Evolutionary conservation across 2,888 invertebrate species (phyloP).

Genomic region (Lomographa bimaculata): DNA sequence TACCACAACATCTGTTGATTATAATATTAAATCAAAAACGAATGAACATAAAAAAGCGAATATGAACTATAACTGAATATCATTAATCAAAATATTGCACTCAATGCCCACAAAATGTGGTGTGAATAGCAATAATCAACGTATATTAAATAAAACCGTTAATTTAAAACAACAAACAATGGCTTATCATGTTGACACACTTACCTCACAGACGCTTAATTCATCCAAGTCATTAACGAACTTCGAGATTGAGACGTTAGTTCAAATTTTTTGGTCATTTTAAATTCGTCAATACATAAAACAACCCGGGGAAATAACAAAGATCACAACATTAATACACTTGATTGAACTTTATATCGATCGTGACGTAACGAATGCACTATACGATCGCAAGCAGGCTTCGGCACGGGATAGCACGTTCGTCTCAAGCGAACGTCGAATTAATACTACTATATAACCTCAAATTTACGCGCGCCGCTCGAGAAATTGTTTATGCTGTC

Average conservation of each 20-base stretch:
- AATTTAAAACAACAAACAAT: conserved; percentile 25
- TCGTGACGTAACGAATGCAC: conserved; percentile 58
- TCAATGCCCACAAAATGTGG: no score
- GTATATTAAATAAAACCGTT: conserved; percentile 28
- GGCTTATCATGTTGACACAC: conserved; percentile 33
- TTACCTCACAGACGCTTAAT: conserved; percentile 45
- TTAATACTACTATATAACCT: conserved; percentile 79
- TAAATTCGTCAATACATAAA: conserved; percentile 16
- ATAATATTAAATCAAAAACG: no score
- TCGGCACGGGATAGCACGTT: conserved; percentile 50
- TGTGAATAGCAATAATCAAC: no score
- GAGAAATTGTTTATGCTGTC: conserved; percentile 76
- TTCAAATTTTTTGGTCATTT: conserved; percentile 36
- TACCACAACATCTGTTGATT: neutral
- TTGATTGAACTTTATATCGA: conserved; percentile 64
- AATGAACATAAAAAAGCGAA: no score
- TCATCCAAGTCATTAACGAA: conserved; percentile 44
- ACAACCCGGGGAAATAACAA: conserved; percentile 12
- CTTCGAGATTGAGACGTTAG: conserved; percentile 43
- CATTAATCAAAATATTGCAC: no score
- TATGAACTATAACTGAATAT: no score
- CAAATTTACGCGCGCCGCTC: conserved; percentile 75
- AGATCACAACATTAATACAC: conserved; percentile 58
- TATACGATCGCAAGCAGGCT: conserved; percentile 45
- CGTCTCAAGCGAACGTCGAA: conserved; percentile 65